Base-by-base conservation (phyloP, 2,113 vertebrate species). In the Pangasianodon hypophthalmus region DNA sequence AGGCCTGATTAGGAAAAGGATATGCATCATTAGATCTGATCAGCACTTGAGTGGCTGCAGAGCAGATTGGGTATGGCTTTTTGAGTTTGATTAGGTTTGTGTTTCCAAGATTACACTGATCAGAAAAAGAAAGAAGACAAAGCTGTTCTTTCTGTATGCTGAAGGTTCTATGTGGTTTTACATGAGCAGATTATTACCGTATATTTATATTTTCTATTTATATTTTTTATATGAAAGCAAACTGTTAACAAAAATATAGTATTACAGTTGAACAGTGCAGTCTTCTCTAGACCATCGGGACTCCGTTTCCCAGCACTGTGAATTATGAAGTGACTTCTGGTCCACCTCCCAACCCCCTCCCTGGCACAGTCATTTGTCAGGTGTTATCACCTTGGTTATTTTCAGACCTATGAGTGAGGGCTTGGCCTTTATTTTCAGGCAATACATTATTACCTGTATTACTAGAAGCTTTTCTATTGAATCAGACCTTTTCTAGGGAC, bases 361-460 rank as follows among this genome's bases (percentile, higher is more conserved):
- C 5, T 46, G 21, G 56, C 56, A 84, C 56, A 44, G 87, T 89
- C 87, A 87, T 92, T 90, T 92, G 77, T 90, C 89, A 91, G 60
- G 29, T 87, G 32, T 92, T 90, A 84, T 92, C 86, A 82, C 87
- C 67, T 77, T 84, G 80, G 81, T 62, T 46, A 62, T 85, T 79
- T 73, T 84, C 87, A 69, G 84, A 79, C 62, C 56, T 58, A 69
- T 80, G 69, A 62, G 54, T 85, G 37, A 75, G 67, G 48, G 85
- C 85, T 75, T 87, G 50, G 56, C 82, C 82, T 84, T 84, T 84
- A 84, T 84, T 84, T 62, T 16, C 82, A 84, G 21, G 56, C 82
- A 84, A 84, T 84, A 84, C 37, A 41, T 69, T 73, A 73, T 52
- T 73, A 56, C 85, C 85, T 54, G 64, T 46, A 37, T 26, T 73